These are phyloP conservation scores for Xestia rhomboidea DNA, from an alignment of 2,888 invertebrate genomes.

Conservation along the genomic window DNA sequence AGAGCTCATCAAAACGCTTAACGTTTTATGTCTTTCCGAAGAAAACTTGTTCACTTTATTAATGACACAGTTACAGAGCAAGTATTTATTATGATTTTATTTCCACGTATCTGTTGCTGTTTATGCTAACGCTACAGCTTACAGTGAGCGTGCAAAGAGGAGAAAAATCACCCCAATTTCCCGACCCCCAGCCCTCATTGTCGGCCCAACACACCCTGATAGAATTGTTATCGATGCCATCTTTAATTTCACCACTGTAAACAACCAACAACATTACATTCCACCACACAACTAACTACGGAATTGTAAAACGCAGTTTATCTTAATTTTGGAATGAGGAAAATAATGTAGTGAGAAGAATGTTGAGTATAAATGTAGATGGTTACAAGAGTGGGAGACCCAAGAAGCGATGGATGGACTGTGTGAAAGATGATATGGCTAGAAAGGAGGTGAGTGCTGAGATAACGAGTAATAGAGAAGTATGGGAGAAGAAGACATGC, in stretches of 20 bases:
- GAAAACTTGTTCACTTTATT: background rate
- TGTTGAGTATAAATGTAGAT: too few species aligned
- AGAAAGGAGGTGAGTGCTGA: too few species aligned
- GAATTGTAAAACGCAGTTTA: conserved; percentile 11
- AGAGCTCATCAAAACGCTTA: background rate
- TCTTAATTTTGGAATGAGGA: background rate
- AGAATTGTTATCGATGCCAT: conserved; percentile 91
- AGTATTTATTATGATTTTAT: background rate
- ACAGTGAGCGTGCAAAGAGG: conserved; percentile 80
- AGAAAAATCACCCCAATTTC: conserved; percentile 90
- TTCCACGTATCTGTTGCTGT: background rate
- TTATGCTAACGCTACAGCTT: conserved; percentile 72
- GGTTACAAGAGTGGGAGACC: too few species aligned
- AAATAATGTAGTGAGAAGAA: too few species aligned
- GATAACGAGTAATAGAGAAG: too few species aligned
- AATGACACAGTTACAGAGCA: background rate
- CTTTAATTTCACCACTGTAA: conserved; percentile 90
- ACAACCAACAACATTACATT: conserved; percentile 70
- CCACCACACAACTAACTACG: conserved; percentile 35
- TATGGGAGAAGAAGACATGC: too few species aligned
- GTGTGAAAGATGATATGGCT: too few species aligned
- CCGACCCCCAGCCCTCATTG: conserved; percentile 81
- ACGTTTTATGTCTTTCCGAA: background rate
- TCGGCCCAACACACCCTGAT: conserved; percentile 87
- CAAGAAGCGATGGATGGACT: too few species aligned